These are phyloP conservation scores for Ormyrus labotus DNA, from an alignment of 2,888 invertebrate genomes.

Conservation along the genomic window DNA sequence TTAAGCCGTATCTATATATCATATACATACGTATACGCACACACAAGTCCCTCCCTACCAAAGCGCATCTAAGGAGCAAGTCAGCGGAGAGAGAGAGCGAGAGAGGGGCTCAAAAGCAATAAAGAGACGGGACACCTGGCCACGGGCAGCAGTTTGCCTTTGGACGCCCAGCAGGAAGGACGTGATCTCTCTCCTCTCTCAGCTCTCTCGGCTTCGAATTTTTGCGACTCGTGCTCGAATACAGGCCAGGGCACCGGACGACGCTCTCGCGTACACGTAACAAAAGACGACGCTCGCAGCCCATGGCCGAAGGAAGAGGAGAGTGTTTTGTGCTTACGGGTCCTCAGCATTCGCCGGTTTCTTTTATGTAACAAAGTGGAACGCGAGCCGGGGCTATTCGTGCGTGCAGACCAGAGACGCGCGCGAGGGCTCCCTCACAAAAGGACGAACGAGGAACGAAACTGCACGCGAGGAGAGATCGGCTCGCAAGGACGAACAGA, in stretches of 20 bases:
- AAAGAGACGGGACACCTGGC: conserved; percentile 74
- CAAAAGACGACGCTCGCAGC: no score
- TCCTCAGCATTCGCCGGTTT: conserved; percentile 14
- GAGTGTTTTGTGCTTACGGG: conserved; percentile 43
- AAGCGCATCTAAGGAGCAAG: no score
- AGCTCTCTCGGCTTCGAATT: conserved; percentile 11
- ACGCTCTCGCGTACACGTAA: no score
- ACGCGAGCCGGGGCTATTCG: conserved; percentile 36
- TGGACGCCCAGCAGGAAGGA: conserved; percentile 59
- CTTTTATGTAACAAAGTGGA: conserved; percentile 45
- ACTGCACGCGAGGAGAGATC: not conserved
- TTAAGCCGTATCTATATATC: no score
- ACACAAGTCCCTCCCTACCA: not conserved
- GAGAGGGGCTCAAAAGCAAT: conserved; percentile 69
- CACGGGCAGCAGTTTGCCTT: conserved; percentile 69
- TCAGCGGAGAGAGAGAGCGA: conserved; percentile 65
- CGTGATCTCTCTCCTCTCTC: conserved; percentile 5
- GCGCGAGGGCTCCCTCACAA: not conserved
- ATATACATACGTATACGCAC: not conserved
- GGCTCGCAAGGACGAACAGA: conserved; percentile 6
- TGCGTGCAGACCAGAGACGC: conserved; percentile 28
- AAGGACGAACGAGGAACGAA: not conserved
- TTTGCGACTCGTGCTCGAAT: not conserved
- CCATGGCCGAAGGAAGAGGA: not conserved
- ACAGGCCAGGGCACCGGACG: no score